Percentiles rank a stretch among this genome's conserved stretches.
Conservation (phyloP, 2,888 invertebrate species). For the Polylopha cassiicola region DNA sequence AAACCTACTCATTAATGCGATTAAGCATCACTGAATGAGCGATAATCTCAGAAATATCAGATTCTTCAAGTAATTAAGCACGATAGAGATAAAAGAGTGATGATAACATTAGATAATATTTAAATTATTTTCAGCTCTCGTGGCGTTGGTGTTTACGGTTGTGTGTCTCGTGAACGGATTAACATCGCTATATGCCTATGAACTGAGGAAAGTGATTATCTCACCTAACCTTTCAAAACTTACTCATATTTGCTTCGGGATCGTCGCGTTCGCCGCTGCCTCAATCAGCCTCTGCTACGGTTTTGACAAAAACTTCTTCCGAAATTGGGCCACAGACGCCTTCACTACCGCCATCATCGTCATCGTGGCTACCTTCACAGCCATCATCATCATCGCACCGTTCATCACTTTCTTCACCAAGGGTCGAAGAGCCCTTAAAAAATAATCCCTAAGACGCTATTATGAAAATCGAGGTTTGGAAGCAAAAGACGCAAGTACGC, state of each 20-base stretch:
- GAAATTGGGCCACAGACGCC: constrained; percentile 31
- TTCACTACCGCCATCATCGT: constrained; percentile 38
- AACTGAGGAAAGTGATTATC: constrained; percentile 31
- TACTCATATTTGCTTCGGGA: constrained; percentile 44
- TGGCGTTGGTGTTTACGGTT: constrained; percentile 43
- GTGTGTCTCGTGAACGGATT: constrained; percentile 41
- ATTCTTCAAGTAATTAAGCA: too few relatives aligned
- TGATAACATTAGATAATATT: neutral
- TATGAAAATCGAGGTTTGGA: too few relatives aligned
- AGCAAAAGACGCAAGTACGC: too few relatives aligned
- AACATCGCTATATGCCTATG: constrained; percentile 39
- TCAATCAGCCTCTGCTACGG: constrained; percentile 45
- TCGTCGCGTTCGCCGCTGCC: constrained; percentile 40
- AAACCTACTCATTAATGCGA: too few relatives aligned
- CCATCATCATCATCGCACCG: constrained; percentile 45
- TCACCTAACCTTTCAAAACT: constrained; percentile 38
- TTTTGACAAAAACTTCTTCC: constrained; percentile 43
- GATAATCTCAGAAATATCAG: too few relatives aligned
- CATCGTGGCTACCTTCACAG: constrained; percentile 34
- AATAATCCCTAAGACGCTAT: neutral
- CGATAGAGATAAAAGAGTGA: too few relatives aligned
- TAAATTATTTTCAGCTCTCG: constrained; percentile 36
- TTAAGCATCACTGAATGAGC: too few relatives aligned
- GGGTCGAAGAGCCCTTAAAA: constrained; percentile 19
- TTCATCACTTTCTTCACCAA: constrained; percentile 39